Conservation (phyloP, 2,888 invertebrate species). For the Lepetodrilus schrolli region DNA sequence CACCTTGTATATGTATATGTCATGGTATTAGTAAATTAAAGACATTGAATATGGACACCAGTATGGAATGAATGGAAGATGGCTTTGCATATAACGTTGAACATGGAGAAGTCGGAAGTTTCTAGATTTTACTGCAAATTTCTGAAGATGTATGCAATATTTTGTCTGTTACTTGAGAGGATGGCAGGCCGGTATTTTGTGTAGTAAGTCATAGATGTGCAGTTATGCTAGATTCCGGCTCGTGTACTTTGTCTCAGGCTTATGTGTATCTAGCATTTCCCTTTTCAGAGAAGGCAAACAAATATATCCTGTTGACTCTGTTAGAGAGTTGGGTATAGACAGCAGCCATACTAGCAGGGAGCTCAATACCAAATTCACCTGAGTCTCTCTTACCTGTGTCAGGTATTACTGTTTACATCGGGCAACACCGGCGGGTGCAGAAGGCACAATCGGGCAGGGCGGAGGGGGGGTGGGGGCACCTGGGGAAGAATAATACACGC, state of each 20-base stretch:
- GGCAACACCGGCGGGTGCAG: not conserved
- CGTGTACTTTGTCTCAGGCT: constrained; percentile 14
- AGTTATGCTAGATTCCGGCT: constrained; percentile 20
- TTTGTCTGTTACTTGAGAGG: constrained; percentile 5
- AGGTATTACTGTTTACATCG: constrained; percentile 34
- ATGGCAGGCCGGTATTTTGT: constrained; percentile 16
- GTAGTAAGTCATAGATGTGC: constrained; percentile 29
- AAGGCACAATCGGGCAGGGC: too few species aligned
- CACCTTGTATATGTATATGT: too few species aligned
- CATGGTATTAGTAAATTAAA: too few species aligned
- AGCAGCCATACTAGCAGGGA: constrained; percentile 29
- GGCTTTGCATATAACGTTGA: too few species aligned
- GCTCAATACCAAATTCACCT: constrained; percentile 25
- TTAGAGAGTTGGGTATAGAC: constrained; percentile 32
- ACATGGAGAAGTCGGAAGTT: not conserved
- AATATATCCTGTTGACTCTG: constrained; percentile 39
- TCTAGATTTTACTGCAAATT: not conserved
- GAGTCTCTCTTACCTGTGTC: not conserved
- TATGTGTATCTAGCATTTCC: constrained; percentile 37
- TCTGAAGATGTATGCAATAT: not conserved
- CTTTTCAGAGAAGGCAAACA: constrained; percentile 33
- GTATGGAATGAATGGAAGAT: too few species aligned
- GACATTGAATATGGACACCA: too few species aligned
- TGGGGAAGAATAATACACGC: not conserved
- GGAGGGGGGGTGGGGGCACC: too few species aligned